Evolutionary conservation across 2,888 invertebrate genomes (phyloP), one percentile per base, ranked within the genome.

Genomic region (Hylaea fasciaria): DNA sequence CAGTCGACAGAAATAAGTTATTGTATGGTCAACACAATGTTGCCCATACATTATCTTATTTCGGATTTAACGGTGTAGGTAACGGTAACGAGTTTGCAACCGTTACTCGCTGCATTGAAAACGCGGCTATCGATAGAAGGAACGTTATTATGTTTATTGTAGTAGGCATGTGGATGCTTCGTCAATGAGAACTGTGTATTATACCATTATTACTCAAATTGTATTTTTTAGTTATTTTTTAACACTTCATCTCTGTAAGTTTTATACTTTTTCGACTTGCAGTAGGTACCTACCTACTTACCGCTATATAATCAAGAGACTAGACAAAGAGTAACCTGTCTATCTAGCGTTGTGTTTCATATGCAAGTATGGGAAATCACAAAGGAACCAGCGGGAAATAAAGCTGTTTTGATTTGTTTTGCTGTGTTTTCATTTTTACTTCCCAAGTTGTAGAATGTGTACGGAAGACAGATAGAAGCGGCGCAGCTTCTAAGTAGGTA

Each of bases 321-420:
- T 75, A 77, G 74, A 75, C 72, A 74, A 78, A 73, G 70, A 72
- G 47, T 63, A 57, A 64, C 58, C 52, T 52, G 49, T 51, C 17
- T 48, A 74, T 49, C 76, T 72, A 80, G 77, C 76, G 83, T 86
- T 87, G 85, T 83, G 56, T 66, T 65, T 66, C 81, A 83, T 84
- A 82, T 84, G 81, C 83, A 82, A 81, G 77, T 83, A 83, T 82
- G 82, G 80, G 80, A 84, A 85, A 84, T 85, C 82, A 81, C 82
- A 81, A 83, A 83, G 83, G 80, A 87, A 85, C 85, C 87, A 89
- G 88, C 89, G 82, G 80, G 77, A 85, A 91, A 90, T 91, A 90
- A 80, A 91, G 86, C 89, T 90, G 91, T 91, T 91, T 90, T 91
- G 88, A 91, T 91, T 91, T 90, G 82, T 89, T 81, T 79, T 82